Base-by-base conservation (phyloP, 2,797 vertebrate species). In the Sciaenops ocellatus region DNA sequence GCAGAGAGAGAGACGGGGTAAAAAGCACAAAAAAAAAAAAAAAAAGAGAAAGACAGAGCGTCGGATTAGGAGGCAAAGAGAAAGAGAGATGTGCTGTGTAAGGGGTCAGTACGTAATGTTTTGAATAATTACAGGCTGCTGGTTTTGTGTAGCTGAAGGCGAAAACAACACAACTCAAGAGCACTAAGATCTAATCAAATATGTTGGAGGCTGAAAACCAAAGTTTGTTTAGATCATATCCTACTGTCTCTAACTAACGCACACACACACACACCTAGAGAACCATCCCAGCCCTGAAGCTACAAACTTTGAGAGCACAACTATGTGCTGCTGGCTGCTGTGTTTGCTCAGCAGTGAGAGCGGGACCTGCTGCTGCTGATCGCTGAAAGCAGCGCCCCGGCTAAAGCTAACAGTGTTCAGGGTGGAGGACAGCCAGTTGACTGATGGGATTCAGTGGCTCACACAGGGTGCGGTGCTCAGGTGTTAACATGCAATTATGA, bases 401-500 rank as follows among this genome's bases (percentile, higher is more conserved):
- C 83, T 86, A 85, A 91, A 89, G 90, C 89, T 85, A 87, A 91
- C 91, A 91, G 24, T 2, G 85, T 48, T 84, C 71, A 85, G 92
- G 93, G 92, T 71, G 92, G 90, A 92, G 91, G 91, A 88, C 85
- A 70, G 65, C 81, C 69, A 72, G 89, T 90, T 95, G 94, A 95
- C 93, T 90, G 94, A 95, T 94, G 93, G 88, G 90, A 93, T 93
- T 91, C 87, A 87, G 92, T 89, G 91, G 90, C 91, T 95, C 91
- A 93, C 89, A 86, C 80, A 87, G 93, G 94, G 95, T 65, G 94
- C 87, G 93, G 93, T 60, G 71, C 80, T 88, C 90, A 90, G 87
- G 91, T 87, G 92, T 93, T 94, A 93, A 94, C 90, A 83, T 94
- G 93, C 92, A 95, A 95, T 96, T 95, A 95, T 90, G 89, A 90